Evolutionary conservation across 2,888 invertebrate genomes (phyloP), one percentile per base, ranked within the genome.

Genomic region (Tenthredo scrophulariae): DNA sequence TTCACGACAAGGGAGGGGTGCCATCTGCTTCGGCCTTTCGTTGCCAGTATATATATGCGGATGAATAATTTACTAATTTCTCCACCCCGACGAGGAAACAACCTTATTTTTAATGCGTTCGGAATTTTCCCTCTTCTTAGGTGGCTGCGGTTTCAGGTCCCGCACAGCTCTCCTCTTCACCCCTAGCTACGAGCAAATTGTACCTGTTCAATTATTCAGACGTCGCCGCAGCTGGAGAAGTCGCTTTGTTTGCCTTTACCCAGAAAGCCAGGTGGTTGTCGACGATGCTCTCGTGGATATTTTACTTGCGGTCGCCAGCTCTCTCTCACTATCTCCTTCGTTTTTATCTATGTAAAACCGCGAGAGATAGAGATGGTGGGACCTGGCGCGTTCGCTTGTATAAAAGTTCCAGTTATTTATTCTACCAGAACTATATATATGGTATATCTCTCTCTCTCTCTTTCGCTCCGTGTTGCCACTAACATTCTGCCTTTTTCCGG

Each of bases 241-340:
- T 62, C 58, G 62, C 80, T 80, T 80, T 80, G 80, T 80, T 80
- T 80, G 80, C 72, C 72, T 74, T 74, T 74, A 43, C 72, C 72
- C 54, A 77, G 77, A 50, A 77, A 54, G 77, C 50, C 50, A 13
- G 40, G 46, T 50, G 77, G 29, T 77, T 50, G 77, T 77, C 50
- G 46, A 54, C 62, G 80, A 62, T 37, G 62, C 80, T 40, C 62
- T 58, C 37, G 80, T 80, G 62, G 33, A 80, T 80, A 80, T 80
- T 80, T 40, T 80, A 80, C 80, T 40, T 80, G 40, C 40, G 62
- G 80, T 26, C 58, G 37, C 79, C 54, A 15, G 9, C 46, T 26
- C 22, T n/a, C 37, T 62, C 33, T 33, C 37, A 7, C 37, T 26
- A n/a, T 80, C 62, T 80, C 10, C 26, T 37, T 22, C 40, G 37